These are phyloP conservation scores for Acrobasis suavella DNA, from an alignment of 2,888 invertebrate genomes.

Conservation along the genomic window DNA sequence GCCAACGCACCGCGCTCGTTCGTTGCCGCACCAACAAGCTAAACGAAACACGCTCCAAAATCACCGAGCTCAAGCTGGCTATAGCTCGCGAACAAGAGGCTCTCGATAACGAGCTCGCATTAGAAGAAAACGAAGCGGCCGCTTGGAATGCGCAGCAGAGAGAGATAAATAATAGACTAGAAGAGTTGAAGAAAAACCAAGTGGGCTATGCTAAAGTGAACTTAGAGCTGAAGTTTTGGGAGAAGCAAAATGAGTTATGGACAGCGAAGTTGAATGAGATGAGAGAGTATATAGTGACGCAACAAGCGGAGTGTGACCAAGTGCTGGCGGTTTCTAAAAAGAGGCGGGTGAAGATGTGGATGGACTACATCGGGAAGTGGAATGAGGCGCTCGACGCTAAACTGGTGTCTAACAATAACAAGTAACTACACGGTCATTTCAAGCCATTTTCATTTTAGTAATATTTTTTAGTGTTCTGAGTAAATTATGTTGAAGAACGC, in stretches of 20 bases:
- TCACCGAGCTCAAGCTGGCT: constrained; percentile 45
- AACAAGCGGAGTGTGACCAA: constrained; percentile 35
- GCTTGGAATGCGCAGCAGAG: constrained; percentile 37
- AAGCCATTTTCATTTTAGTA: neutral
- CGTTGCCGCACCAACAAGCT: constrained; percentile 38
- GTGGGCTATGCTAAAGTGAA: constrained; percentile 39
- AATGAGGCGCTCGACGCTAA: constrained; percentile 34
- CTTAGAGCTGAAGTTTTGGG: constrained; percentile 52
- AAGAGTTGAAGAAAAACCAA: constrained; percentile 36
- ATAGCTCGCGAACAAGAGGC: constrained; percentile 47
- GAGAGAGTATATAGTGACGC: constrained; percentile 42
- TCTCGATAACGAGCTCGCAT: constrained; percentile 39
- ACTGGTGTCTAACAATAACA: neutral
- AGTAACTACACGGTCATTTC: neutral
- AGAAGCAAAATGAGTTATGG: constrained; percentile 53
- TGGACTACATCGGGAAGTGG: constrained; percentile 35
- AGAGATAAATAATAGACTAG: constrained; percentile 34
- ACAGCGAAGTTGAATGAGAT: constrained; percentile 45
- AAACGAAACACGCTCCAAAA: constrained; percentile 52
- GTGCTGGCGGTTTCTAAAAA: constrained; percentile 34
- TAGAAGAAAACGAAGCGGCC: constrained; percentile 43
- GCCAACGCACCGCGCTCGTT: constrained; percentile 29
- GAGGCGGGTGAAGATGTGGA: constrained; percentile 33
- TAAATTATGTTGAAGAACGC: too few species aligned
- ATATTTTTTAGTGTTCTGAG: too few species aligned